Evolutionary conservation across 2,888 invertebrate species (phyloP).

Genomic region (Acleris sparsana): DNA sequence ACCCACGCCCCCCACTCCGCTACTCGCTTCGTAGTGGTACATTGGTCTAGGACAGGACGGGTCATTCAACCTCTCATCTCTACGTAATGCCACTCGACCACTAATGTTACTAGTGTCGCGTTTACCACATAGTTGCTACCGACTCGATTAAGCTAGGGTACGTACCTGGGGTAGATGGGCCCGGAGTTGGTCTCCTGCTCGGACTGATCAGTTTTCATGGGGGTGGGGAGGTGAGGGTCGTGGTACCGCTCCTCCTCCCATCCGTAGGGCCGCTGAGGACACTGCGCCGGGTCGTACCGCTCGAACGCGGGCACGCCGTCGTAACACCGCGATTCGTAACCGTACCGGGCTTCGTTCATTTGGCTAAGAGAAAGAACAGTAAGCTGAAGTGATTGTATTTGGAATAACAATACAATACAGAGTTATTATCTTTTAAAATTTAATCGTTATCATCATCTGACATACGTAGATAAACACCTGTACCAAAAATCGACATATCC

Average conservation of each 20-base stretch:
- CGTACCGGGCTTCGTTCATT: conserved; percentile 85
- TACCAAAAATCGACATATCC: no score
- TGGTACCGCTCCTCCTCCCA: conserved; percentile 85
- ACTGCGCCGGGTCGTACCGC: conserved; percentile 79
- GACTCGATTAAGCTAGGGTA: conserved; percentile 35
- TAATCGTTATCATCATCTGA: no score
- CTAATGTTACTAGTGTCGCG: conserved; percentile 54
- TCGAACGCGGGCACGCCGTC: conserved; percentile 80
- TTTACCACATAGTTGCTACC: conserved; percentile 69
- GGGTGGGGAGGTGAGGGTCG: conserved; percentile 83
- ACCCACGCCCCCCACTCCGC: conserved; percentile 83
- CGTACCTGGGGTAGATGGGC: conserved; percentile 89
- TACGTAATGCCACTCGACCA: background rate
- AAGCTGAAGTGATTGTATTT: conserved; percentile 13
- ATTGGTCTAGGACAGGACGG: conserved; percentile 85
- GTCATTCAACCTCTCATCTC: conserved; percentile 32
- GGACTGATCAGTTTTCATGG: conserved; percentile 87
- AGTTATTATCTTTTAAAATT: no score
- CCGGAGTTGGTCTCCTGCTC: conserved; percentile 87
- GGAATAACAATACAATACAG: no score
- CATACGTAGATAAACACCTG: no score
- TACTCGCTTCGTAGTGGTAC: conserved; percentile 89
- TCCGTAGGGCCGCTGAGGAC: conserved; percentile 78
- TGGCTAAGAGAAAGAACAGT: conserved; percentile 58
- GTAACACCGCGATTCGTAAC: conserved; percentile 79